Conservation (phyloP, 2,113 vertebrate genomes). For the Camelus bactrianus region DNA sequence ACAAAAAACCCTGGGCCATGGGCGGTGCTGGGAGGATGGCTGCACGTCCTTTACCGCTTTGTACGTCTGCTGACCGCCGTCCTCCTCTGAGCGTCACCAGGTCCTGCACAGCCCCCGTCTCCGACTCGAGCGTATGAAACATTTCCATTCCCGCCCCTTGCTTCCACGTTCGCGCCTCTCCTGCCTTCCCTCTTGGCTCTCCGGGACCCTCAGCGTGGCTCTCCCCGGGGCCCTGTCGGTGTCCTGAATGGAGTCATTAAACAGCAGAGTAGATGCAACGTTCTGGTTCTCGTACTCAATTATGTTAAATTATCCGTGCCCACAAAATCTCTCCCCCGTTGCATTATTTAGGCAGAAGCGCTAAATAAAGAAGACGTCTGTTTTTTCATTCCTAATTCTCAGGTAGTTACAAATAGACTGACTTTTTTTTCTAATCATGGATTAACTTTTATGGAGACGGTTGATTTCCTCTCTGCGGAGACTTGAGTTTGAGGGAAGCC, state of each 20-base stretch:
- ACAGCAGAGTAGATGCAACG: conserved; percentile 38
- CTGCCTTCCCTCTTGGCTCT: conserved; percentile 58
- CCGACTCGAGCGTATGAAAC: conserved; percentile 59
- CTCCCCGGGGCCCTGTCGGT: conserved; percentile 53
- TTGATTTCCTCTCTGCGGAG: not conserved
- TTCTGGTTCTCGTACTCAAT: conserved; percentile 77
- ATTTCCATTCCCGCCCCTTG: conserved; percentile 21
- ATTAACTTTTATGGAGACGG: not conserved
- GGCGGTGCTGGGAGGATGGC: too few species aligned
- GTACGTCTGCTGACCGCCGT: fast-evolving
- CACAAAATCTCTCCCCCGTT: not conserved
- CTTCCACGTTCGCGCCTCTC: not conserved
- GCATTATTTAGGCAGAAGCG: conserved; percentile 76
- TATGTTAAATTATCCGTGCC: conserved; percentile 78
- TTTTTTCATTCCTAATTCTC: conserved; percentile 68
- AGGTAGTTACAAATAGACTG: conserved; percentile 68
- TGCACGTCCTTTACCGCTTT: too few species aligned
- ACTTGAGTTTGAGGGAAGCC: not conserved
- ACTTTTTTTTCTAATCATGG: not conserved
- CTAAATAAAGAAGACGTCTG: conserved; percentile 65
- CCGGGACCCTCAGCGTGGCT: conserved; percentile 60
- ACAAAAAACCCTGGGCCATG: fast-evolving
- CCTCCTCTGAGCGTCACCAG: fast-evolving
- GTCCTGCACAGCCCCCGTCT: not conserved
- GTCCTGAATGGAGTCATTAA: conserved; percentile 58